A percentile compares a stretch with the other conserved stretches of the same genome.
These are phyloP conservation scores for Cervus canadensis DNA, from an alignment of 2,113 vertebrate genomes.

Conservation along the genomic window DNA sequence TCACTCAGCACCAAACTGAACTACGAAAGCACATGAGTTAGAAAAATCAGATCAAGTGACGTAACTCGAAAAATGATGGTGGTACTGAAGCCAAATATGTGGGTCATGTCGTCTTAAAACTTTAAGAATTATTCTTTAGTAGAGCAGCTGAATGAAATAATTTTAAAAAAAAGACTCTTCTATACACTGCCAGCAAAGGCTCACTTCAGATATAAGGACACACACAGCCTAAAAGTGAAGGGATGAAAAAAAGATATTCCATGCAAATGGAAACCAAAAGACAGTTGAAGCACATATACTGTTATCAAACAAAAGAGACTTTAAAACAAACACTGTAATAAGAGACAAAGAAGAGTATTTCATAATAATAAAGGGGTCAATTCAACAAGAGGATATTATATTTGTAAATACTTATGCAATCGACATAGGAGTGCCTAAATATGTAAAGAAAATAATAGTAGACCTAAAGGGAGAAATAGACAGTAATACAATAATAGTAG, in stretches of 20 bases:
- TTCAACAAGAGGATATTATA: not conserved
- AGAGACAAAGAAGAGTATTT: not conserved
- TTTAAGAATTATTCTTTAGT: slow-evolving; percentile 15
- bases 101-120: slow-evolving; percentile 22
- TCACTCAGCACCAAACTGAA: slow-evolving; percentile 61
- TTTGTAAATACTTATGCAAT: not conserved
- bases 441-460: not conserved
- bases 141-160: not conserved
- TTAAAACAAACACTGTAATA: not conserved
- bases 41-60: slow-evolving; percentile 53
- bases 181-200: not conserved
- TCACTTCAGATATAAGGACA: not conserved
- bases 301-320: not conserved
- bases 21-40: slow-evolving; percentile 42
- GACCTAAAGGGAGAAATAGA: not conserved
- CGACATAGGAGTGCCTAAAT: not conserved
- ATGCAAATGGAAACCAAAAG: not conserved
- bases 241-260: not conserved
- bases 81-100: slow-evolving; percentile 43
- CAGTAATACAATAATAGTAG: not conserved
- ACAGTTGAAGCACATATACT: not conserved
- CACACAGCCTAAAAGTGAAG: not conserved
- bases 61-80: slow-evolving; percentile 36
- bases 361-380: not conserved
- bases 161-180: not conserved